Evolutionary conservation across 2,888 invertebrate species (phyloP).

Genomic region (Apamea sordens): DNA sequence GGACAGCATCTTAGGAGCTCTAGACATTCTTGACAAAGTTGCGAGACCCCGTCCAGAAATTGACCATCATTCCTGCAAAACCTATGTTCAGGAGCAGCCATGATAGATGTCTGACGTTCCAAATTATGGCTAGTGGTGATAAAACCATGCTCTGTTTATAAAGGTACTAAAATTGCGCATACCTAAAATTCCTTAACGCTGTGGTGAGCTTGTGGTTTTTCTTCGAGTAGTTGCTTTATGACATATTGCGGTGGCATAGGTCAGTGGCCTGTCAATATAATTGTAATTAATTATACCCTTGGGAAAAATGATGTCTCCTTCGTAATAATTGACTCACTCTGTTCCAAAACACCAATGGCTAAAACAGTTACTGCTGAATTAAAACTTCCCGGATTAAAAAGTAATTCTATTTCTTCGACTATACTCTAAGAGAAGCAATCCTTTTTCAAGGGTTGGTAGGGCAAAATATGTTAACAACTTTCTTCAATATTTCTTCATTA

Average conservation of each 20-base stretch:
- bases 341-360: not conserved
- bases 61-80: not conserved
- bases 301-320: not conserved
- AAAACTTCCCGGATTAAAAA: not conserved
- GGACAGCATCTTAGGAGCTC: not conserved
- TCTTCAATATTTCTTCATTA: not conserved
- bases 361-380: not conserved
- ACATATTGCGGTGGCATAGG: conserved; percentile 4
- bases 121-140: not conserved
- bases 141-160: not conserved
- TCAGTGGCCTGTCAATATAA: conserved; percentile 17
- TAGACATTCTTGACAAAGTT: not conserved
- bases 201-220: conserved; percentile 20
- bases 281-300: not conserved
- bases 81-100: too few species aligned
- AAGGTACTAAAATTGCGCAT: not conserved
- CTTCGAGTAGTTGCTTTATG: not conserved
- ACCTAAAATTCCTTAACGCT: conserved; percentile 9
- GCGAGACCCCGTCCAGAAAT: too few species aligned
- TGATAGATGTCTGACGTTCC: not conserved
- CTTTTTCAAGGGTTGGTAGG: not conserved
- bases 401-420: not conserved
- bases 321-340: not conserved
- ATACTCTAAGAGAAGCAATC: not conserved
- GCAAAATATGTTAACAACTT: not conserved